Base-by-base conservation (phyloP, 2,888 invertebrate species). In the Anodontia alba region DNA sequence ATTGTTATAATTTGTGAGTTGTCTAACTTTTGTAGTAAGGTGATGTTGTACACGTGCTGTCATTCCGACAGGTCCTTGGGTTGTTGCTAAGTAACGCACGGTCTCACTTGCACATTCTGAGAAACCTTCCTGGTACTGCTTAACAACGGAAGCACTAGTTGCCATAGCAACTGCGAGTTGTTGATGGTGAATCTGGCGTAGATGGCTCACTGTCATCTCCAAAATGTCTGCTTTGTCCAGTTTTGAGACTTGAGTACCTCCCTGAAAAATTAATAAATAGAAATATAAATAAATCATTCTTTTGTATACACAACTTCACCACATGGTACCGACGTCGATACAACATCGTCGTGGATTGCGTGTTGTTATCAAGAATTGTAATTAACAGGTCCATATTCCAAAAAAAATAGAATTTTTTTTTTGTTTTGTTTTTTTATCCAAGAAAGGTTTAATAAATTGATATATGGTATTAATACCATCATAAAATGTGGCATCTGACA, bases 151-250 rank as follows among this genome's bases (percentile, higher is more conserved):
- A 51, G 85, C 74, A 62, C 80, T 83, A 3, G 82, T 76, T 66
- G 85, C 78, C 85, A 85, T 85, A 54, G 85, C 85, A 66, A 78
- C 85, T 23, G 82, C 78, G 17, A 85, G 62, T 38, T 85, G 85
- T 43, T 86, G 86, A 51, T 86, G 79, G 23, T 86, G 86, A 8
- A 86, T 76, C 72, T 86, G 83, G 15, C 83, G 80, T 33, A 86
- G 73, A 38, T 86, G 83, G 33, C 83, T 86, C 43, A 86, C 86
- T 3, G 86, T 86, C 86, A 86, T 86, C 54, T 86, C 86, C 7
- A 86, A 43, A 42, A 86, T 86, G 68, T 86, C 86, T 5, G 86
- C 86, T 36, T 86, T 86, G 78, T 86, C 86, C 29, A 86, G 80
- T 57, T 83, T 86, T 15, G 86, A 86, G 20, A 81, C 81, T 38